phyloP scores from a whole-genome alignment of 2,113 vertebrate genomes.

The Cheirogaleus medius region DNA sequence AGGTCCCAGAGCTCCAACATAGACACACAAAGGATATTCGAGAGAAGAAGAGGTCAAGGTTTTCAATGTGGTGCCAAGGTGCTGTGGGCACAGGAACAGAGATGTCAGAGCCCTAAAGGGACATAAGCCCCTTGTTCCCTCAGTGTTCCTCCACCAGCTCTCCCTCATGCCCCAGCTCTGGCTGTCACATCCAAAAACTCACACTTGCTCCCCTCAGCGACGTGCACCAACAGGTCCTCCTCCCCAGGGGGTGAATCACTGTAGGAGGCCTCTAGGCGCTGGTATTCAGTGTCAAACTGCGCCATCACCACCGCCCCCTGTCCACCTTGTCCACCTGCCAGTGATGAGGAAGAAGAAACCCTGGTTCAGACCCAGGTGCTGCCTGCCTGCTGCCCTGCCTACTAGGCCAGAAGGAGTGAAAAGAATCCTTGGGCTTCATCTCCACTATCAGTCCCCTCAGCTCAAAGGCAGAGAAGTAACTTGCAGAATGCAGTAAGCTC shows the following conservation, averaged over 20 bases:
- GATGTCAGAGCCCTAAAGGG: constrained; percentile 44
- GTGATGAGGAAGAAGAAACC: not conserved
- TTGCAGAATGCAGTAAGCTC: not conserved
- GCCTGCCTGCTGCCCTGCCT: not conserved
- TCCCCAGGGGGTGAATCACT: constrained; percentile 96
- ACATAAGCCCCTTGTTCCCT: not conserved
- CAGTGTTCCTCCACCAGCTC: not conserved
- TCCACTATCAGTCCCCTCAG: not conserved
- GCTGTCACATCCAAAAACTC: constrained; percentile 66
- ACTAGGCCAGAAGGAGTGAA: constrained; percentile 25
- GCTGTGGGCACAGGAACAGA: constrained; percentile 83
- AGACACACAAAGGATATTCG: constrained; percentile 94
- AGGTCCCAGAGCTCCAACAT: not conserved
- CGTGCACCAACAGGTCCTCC: constrained; percentile 94
- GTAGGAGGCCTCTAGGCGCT: constrained; percentile 95
- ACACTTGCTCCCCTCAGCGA: constrained; percentile 96
- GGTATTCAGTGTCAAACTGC: constrained; percentile 96
- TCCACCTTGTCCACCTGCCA: constrained; percentile 65
- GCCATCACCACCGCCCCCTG: constrained; percentile 86
- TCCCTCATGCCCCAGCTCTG: not conserved
- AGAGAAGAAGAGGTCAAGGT: constrained; percentile 98
- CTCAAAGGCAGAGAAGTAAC: constrained; percentile 10
- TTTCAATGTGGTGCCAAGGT: constrained; percentile 98
- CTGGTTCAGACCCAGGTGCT: not conserved
- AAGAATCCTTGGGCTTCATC: constrained; percentile 14